phyloP scores from a whole-genome alignment of 2,797 vertebrate genomes.

The Esox lucius region DNA sequence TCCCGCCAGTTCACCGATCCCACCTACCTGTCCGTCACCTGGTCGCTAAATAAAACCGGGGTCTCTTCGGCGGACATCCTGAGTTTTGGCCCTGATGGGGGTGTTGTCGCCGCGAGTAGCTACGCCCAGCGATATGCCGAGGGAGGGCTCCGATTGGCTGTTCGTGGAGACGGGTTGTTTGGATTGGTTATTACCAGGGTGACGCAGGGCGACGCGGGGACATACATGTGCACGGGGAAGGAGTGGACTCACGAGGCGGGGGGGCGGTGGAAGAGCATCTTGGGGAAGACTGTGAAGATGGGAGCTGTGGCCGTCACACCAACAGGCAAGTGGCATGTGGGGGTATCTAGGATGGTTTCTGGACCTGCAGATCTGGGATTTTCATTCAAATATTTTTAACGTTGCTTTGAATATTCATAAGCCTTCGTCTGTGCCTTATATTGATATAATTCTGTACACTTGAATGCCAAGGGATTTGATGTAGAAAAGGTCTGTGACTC shows the following conservation, averaged over 20 bases:
- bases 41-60: slow-evolving; percentile 75
- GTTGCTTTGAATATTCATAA: too few species aligned
- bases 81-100: slow-evolving; percentile 81
- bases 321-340: slow-evolving; percentile 75
- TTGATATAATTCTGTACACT: too few species aligned
- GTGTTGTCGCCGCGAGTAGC: slow-evolving; percentile 66
- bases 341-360: not conserved
- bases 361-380: too few species aligned
- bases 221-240: slow-evolving; percentile 82
- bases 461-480: too few species aligned
- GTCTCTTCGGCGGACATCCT: slow-evolving; percentile 71
- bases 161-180: slow-evolving; percentile 74
- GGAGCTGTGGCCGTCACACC: slow-evolving; percentile 78
- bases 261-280: slow-evolving; percentile 85
- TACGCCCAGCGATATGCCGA: slow-evolving; percentile 76
- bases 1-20: slow-evolving; percentile 70
- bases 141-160: slow-evolving; percentile 81
- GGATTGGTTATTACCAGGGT: slow-evolving; percentile 77
- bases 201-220: slow-evolving; percentile 72
- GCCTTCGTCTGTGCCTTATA: too few species aligned
- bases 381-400: too few species aligned
- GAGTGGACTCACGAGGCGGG: slow-evolving; percentile 85
- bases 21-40: slow-evolving; percentile 87
- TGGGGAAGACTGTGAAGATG: too few species aligned
- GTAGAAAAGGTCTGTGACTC: too few species aligned